phyloP scores from a whole-genome alignment of 2,888 invertebrate genomes.

The Hydroisotoma schaefferi region DNA sequence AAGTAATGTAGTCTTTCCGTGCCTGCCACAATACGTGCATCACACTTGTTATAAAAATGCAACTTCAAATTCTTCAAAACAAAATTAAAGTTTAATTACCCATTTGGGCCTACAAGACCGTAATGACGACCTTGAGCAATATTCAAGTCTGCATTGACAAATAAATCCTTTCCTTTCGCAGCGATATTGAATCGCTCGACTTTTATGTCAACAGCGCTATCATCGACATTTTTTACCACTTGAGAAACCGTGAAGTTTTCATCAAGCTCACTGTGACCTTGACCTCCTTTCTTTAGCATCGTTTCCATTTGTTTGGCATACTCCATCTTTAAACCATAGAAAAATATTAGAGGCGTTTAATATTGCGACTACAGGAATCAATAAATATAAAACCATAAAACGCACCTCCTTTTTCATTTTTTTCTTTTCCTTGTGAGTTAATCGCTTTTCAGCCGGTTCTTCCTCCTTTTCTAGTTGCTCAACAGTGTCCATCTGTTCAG shows the following conservation, averaged over 20 bases:
- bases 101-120: constrained; percentile 97
- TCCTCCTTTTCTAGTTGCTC: constrained; percentile 31
- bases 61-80: neutral
- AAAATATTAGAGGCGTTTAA: constrained; percentile 2
- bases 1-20: constrained; percentile 95
- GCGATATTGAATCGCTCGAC: constrained; percentile 97
- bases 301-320: constrained; percentile 83
- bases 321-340: constrained; percentile 62
- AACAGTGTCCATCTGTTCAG: constrained; percentile 33
- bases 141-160: constrained; percentile 88
- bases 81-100: constrained; percentile 55
- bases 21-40: constrained; percentile 57
- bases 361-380: constrained; percentile 5
- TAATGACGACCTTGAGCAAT: constrained; percentile 93
- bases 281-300: constrained; percentile 79
- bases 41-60: neutral
- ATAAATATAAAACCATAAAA: neutral
- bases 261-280: constrained; percentile 83
- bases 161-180: constrained; percentile 94
- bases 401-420: constrained; percentile 69
- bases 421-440: constrained; percentile 88
- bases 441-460: constrained; percentile 59
- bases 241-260: constrained; percentile 94
- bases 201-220: constrained; percentile 96
- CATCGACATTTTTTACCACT: constrained; percentile 61